Evolutionary conservation across 2,797 vertebrate genomes (phyloP).

Genomic region (Semotilus atromaculatus): DNA sequence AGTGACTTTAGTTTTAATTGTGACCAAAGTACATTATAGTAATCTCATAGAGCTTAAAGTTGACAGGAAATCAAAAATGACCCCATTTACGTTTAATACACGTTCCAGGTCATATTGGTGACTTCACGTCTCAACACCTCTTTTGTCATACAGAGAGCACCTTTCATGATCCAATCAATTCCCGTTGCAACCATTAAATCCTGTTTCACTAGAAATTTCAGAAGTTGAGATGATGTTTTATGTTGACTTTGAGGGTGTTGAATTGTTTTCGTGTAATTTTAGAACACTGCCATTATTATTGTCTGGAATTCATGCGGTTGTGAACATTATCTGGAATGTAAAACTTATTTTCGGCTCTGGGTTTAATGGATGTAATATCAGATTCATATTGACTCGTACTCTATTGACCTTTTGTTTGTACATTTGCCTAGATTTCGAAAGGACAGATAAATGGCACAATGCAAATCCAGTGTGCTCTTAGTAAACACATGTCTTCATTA

Average conservation of each 20-base stretch:
- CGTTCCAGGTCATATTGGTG: background rate
- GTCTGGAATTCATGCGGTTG: background rate
- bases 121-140: background rate
- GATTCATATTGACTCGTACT: slow-evolving; percentile 13
- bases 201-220: background rate
- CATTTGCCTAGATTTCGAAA: slow-evolving; percentile 4
- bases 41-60: slow-evolving; percentile 31
- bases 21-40: background rate
- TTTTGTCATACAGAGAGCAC: background rate
- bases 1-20: slow-evolving; percentile 2
- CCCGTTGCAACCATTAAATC: background rate
- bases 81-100: background rate
- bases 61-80: slow-evolving; percentile 18
- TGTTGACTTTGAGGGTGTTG: background rate
- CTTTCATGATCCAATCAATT: slow-evolving; percentile 16
- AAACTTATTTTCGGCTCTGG: slow-evolving; percentile 2
- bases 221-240: background rate
- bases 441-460: slow-evolving; percentile 9
- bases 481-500: slow-evolving; percentile 19
- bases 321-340: background rate
- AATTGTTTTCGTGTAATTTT: background rate
- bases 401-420: slow-evolving; percentile 4
- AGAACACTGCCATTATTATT: background rate
- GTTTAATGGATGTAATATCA: slow-evolving; percentile 16
- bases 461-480: slow-evolving; percentile 21